Conservation (phyloP, 2,113 vertebrate genomes). For the Agapornis roseicollis region DNA sequence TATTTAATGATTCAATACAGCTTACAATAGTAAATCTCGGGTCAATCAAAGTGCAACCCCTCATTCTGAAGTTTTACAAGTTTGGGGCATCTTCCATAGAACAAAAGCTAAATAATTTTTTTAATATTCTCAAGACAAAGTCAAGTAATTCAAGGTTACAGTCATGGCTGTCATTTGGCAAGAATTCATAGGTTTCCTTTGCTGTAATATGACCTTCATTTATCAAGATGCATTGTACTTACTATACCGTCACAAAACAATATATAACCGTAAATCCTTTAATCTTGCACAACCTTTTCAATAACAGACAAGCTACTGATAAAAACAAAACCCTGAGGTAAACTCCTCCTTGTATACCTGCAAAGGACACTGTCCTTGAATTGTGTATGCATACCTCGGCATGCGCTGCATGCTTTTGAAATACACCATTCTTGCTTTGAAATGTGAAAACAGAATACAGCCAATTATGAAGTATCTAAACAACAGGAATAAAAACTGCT, state of each 20-base stretch:
- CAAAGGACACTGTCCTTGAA: neutral
- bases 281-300: neutral
- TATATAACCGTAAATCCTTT: neutral
- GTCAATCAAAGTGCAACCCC: neutral
- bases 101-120: neutral
- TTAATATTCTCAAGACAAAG: neutral
- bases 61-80: neutral
- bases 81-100: neutral
- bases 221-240: neutral
- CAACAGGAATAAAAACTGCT: neutral
- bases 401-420: neutral
- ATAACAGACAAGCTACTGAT: neutral
- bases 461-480: neutral
- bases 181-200: neutral
- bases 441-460: neutral
- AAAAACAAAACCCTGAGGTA: neutral
- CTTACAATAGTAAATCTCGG: neutral
- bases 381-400: neutral
- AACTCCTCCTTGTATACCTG: neutral
- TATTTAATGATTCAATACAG: neutral
- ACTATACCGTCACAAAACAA: neutral
- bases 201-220: neutral
- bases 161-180: neutral
- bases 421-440: neutral
- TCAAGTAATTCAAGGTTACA: neutral